These are phyloP conservation scores for Catharus minimus DNA, from an alignment of 2,113 vertebrate genomes.

Conservation along the genomic window DNA sequence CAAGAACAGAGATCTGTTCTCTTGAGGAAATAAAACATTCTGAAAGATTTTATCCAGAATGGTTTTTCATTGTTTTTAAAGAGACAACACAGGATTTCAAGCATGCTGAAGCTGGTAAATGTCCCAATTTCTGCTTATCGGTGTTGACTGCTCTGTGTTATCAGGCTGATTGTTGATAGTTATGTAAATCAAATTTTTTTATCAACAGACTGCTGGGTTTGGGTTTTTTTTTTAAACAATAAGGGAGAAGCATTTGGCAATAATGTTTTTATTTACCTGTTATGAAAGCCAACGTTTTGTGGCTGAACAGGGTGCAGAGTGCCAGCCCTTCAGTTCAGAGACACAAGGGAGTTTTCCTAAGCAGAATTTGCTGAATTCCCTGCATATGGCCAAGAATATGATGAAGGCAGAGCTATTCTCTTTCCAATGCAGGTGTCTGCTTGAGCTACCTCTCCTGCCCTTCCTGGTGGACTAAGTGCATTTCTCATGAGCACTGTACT, in stretches of 20 bases:
- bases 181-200: slow-evolving; percentile 10
- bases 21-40: slow-evolving; percentile 49
- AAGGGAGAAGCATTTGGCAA: background rate
- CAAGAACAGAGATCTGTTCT: slow-evolving; percentile 37
- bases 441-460: background rate
- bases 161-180: slow-evolving; percentile 12
- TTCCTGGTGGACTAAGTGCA: background rate
- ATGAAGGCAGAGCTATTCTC: background rate
- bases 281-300: background rate
- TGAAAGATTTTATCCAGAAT: slow-evolving; percentile 36
- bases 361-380: background rate
- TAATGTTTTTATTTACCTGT: slow-evolving; percentile 21
- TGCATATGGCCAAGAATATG: background rate
- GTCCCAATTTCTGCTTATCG: slow-evolving; percentile 14
- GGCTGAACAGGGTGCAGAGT: background rate
- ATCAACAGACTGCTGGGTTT: background rate
- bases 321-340: background rate
- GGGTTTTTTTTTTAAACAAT: background rate
- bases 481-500: background rate
- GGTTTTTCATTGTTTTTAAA: slow-evolving; percentile 66
- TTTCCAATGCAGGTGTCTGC: background rate
- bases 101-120: background rate
- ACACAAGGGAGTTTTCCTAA: background rate
- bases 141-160: background rate
- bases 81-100: slow-evolving; percentile 33